Evolutionary conservation across 2,888 invertebrate genomes (phyloP), one percentile per base, ranked within the genome.

Genomic region (Dryadula phaetusa): DNA sequence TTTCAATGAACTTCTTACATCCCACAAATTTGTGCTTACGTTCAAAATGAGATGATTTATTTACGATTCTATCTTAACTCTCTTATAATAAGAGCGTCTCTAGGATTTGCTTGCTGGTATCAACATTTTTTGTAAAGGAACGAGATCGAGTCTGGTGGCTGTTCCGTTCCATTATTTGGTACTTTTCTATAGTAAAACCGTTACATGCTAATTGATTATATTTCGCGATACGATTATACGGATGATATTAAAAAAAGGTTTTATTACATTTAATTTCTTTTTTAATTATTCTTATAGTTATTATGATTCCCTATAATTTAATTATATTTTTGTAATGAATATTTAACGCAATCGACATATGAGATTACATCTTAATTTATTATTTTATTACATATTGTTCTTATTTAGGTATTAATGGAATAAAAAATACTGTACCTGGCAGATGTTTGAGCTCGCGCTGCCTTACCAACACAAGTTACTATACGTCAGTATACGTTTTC

Each of bases 381-480:
- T 18, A 20, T 40, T 56, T 40, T 22, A 22, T n/a, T 56, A 14
- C 16, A 25, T 22, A n/a, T n/a, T n/a, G n/a, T n/a, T 40, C 28
- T 56, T 54, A 20, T 34, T 20, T 56, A 40, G 16, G 40, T 40
- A 40, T 40, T 80, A 83, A 82, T 84, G 82, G 78, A 82, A 82
- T 78, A 85, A 88, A 88, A 90, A 86, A 85, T 84, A 87, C 84
- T 79, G 80, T 79, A 81, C 79, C 81, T 72, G 87, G 92, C 92
- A 92, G 92, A 90, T 92, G 92, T 90, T 92, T 85, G 80, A 76
- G 82, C 84, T 80, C 84, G 85, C 83, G 83, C 82, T 81, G 40
- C 56, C 25, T 56, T 40, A 79, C 60, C 10, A 84, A 83, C 85
- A 87, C 82, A 84, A 82, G 72, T 64, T 62, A 61, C 63, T 73